Evolutionary conservation across 92 coral and sea anemone genomes (phyloP).

Genomic region (Muricea muricata): DNA sequence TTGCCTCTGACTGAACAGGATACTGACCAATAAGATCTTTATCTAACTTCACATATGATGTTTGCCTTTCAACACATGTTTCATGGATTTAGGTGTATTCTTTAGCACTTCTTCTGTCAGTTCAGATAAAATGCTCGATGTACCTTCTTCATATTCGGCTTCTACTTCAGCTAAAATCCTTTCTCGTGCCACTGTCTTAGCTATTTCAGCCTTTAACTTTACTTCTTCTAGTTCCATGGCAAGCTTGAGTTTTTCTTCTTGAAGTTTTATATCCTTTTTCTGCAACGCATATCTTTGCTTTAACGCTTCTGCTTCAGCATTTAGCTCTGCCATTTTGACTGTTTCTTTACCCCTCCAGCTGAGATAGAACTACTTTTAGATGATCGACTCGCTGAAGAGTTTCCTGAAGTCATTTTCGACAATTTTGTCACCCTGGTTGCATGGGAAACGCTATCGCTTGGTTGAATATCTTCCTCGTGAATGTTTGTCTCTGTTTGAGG

Average conservation of each 20-base stretch:
- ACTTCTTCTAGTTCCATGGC: not conserved
- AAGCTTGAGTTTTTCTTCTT: constrained; percentile 2
- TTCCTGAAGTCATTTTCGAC: not conserved
- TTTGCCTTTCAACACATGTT: too few relatives aligned
- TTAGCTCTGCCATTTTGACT: constrained; percentile 25
- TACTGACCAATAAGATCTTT: too few relatives aligned
- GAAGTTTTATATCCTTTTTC: not conserved
- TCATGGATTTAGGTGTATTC: not conserved
- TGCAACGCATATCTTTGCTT: not conserved
- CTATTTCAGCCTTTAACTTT: not conserved
- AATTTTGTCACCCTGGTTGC: not conserved
- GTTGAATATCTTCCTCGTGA: not conserved
- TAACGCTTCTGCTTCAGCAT: too few relatives aligned
- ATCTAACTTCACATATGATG: too few relatives aligned
- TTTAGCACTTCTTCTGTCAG: not conserved
- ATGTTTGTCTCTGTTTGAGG: not conserved
- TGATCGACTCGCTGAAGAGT: not conserved
- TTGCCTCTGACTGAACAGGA: too few relatives aligned
- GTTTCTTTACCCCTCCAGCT: not conserved
- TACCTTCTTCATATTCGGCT: not conserved
- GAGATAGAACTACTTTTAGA: constrained; percentile 10
- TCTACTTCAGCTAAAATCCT: constrained; percentile 1
- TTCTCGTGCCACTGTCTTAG: not conserved
- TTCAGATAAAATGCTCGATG: not conserved
- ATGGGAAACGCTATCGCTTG: constrained; percentile 8